Evolutionary conservation across 2,888 invertebrate species (phyloP).

Genomic region (Branchipolynoe longqiensis): DNA sequence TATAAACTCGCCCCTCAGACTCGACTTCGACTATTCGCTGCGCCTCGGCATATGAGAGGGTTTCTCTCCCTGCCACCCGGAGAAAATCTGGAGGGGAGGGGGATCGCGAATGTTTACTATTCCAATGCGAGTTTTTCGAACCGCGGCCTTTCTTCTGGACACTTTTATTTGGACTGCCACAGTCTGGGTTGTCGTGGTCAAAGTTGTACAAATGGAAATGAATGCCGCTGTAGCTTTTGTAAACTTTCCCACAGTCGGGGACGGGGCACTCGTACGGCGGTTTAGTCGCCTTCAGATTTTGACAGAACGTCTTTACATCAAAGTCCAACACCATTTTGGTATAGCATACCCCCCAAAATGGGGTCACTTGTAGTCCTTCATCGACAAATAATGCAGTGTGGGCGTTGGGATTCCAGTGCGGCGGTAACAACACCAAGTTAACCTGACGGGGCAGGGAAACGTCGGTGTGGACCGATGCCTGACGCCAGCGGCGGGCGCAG

Average conservation of each 20-base stretch:
- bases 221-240: conserved; percentile 92
- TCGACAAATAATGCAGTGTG: conserved; percentile 30
- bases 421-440: not conserved
- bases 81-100: conserved; percentile 81
- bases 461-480: not conserved
- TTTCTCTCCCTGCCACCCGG: conserved; percentile 84
- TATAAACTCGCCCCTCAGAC: conserved; percentile 89
- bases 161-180: conserved; percentile 13
- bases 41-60: conserved; percentile 91
- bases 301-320: conserved; percentile 92
- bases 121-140: conserved; percentile 76
- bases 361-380: conserved; percentile 44
- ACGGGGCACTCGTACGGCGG: conserved; percentile 94
- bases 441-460: conserved; percentile 6
- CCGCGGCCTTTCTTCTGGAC: conserved; percentile 64
- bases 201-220: conserved; percentile 93
- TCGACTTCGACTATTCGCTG: conserved; percentile 93
- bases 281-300: conserved; percentile 90
- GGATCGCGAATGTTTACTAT: conserved; percentile 70
- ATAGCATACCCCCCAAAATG: conserved; percentile 47
- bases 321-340: conserved; percentile 88
- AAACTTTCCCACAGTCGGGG: conserved; percentile 91
- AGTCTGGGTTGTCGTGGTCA: conserved; percentile 88
- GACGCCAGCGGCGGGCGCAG: conserved; percentile 49
- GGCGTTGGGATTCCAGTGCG: not conserved